Conservation (phyloP, 2,888 invertebrate species). For the Cybosia mesomella region DNA sequence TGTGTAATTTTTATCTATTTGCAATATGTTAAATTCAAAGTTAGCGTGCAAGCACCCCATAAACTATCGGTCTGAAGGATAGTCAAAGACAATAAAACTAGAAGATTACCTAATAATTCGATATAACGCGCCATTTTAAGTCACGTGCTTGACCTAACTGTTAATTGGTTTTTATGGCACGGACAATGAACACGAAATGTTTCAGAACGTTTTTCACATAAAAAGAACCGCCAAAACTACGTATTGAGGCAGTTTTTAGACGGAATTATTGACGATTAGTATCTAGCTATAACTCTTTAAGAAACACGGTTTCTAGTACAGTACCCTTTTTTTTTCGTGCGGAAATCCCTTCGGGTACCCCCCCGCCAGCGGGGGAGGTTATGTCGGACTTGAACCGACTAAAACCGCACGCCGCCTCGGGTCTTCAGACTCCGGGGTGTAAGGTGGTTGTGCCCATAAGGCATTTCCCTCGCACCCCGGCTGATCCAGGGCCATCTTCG, state of each 20-base stretch:
- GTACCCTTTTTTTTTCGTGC: too few species aligned
- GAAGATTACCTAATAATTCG: too few species aligned
- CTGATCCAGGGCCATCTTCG: too few species aligned
- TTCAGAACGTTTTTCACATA: background rate
- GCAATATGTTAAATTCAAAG: background rate
- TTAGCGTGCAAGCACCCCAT: background rate
- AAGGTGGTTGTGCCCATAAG: too few species aligned
- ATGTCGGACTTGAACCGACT: too few species aligned
- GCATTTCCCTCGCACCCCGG: too few species aligned
- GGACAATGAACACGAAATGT: background rate
- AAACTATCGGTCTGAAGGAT: background rate
- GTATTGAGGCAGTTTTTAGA: background rate
- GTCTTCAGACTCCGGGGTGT: too few species aligned
- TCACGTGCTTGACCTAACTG: conserved; percentile 35
- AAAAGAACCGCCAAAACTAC: background rate
- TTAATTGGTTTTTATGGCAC: conserved; percentile 14
- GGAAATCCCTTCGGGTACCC: too few species aligned
- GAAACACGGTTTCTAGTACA: too few species aligned
- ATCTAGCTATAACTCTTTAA: background rate
- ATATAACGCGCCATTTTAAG: conserved; percentile 5
- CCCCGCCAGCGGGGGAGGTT: too few species aligned
- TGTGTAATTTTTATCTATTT: background rate
- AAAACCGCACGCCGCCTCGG: too few species aligned
- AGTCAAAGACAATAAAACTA: conserved; percentile 8
- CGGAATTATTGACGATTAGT: background rate